Base-by-base conservation (phyloP, 35 echinoderm and acorn worm species). In the Stichopus chloronotus region DNA sequence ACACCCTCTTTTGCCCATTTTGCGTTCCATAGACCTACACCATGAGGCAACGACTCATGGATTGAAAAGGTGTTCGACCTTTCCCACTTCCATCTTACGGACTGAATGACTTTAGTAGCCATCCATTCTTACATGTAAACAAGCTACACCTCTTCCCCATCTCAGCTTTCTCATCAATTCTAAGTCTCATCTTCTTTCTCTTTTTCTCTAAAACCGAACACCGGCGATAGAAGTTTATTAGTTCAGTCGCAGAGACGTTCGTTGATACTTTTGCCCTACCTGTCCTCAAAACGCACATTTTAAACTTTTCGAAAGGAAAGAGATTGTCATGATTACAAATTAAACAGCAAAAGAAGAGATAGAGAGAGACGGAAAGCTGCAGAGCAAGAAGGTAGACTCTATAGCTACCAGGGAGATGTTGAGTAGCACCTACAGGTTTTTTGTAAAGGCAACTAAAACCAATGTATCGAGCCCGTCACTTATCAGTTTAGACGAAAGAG, bases 311-410 rank as follows among this genome's bases (percentile, higher is more conserved):
- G 1, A 43, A n/a, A n/a, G 69, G 19, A 21, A 72, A 72, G 30
- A 43, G 69, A 72, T 72, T 72, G 6, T 72, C 69, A 72, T 16
- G 69, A 72, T 72, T 72, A 72, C 69, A 72, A 43, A 72, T 72
- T 72, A 72, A 72, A 72, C 69, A n/a, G 6, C 13, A 72, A 19
- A 72, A n/a, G 61, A 13, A 17, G 61, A 65, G 61, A 65, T 17
- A 65, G 17, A 65, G 61, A 65, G 61, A 65, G 61, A 65, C 11
- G 17, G 61, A 9, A 17, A 65, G 61, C 9, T 2, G 17, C 4
- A 63, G 60, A 5, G 3, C 30, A 43, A 43, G 30, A 43, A 3
- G 30, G 30, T 43, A 43, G 30, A 43, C 30, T 43, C 30, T 43
- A 43, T 43, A 43, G 30, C 30, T 43, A 43, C 30, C 30, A 43